Evolutionary conservation across 64 coral and sea anemone species (phyloP), one percentile per base, ranked within the genome.

Genomic region (Acropora tenuis): DNA sequence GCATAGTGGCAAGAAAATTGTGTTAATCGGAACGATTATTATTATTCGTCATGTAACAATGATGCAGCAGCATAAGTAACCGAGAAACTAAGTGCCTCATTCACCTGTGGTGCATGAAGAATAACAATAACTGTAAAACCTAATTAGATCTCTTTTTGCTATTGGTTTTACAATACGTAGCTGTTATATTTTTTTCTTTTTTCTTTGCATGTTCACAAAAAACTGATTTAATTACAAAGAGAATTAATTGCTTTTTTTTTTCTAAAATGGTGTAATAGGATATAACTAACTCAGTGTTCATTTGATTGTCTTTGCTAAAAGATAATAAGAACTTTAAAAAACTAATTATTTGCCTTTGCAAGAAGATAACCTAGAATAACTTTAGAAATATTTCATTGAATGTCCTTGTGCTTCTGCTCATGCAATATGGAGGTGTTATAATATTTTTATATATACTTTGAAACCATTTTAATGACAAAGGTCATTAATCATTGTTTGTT

Each of bases 1-100:
- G 75, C 42, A 77, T 77, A 77, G 75, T 77, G 75, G 75, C 75
- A 77, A 77, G 75, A 77, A 77, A 77, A 77, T 77, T 77, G 41
- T 77, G 75, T 77, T 77, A 77, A 77, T 77, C 43, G 48, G 75
- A 77, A 77, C 42, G 75, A 77, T 77, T 8, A 77, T 77, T 77
- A 47, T 77, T 77, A 77, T 77, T 77, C 45, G 75, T 77, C 30
- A 30, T 74, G 71, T 74, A 74, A 74, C n/a, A 74, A 74, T 74
- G 19, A 74, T 74, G 71, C 41, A 74, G 6, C n/a, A 10, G 71
- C 8, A 74, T 74, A 74, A 41, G 71, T 43, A 74, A 41, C 71
- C 40, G 71, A 74, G 71, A 74, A 74, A 74, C 71, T 74, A 74
- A 74, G 71, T 74, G 71, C 41, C 71, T 43, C 71, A 74, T 74